Evolutionary conservation across 2,888 invertebrate genomes (phyloP), one percentile per base, ranked within the genome.

Genomic region (Lasioglossum villosulum): DNA sequence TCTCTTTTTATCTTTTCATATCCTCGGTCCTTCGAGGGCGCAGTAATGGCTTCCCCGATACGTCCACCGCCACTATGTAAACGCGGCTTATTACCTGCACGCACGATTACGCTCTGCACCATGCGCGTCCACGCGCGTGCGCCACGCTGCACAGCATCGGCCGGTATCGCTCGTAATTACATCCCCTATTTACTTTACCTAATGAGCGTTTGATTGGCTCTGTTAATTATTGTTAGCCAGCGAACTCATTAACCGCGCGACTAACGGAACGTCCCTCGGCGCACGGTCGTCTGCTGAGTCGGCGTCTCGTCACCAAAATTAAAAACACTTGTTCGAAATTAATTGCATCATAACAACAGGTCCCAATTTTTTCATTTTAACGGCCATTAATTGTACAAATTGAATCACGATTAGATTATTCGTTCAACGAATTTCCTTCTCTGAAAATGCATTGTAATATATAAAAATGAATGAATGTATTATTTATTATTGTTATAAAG

Each of bases 181-280:
- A 83, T 87, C 86, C 87, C 90, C 88, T 92, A 92, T 92, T 92
- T 92, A 91, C 89, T 91, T 84, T 88, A 86, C 83, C 89, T 92
- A 92, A 92, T 91, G 92, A 89, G 87, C 91, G 90, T 90, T 92
- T 91, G 91, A 92, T 92, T 90, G 89, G 89, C 90, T 88, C 88
- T 88, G 90, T 91, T 92, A 91, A 92, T 92, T 90, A 90, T 90
- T 86, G 84, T 86, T 89, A 88, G 84, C 82, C 82, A 79, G 66
- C 79, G 56, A 71, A 85, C 87, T 91, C 90, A 86, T 91, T 91
- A 90, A 59, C 27, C 81, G 80, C 37, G 71, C 85, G 87, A 79
- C 75, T 90, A 89, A 90, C 88, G 89, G 90, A 80, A 86, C 86
- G 73, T 52, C 52, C 66, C 68, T 72, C 75, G 72, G 59, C 52